Evolutionary conservation across 2,113 vertebrate species (phyloP), one percentile per base, ranked within the genome.

Genomic region (Murina feae): DNA sequence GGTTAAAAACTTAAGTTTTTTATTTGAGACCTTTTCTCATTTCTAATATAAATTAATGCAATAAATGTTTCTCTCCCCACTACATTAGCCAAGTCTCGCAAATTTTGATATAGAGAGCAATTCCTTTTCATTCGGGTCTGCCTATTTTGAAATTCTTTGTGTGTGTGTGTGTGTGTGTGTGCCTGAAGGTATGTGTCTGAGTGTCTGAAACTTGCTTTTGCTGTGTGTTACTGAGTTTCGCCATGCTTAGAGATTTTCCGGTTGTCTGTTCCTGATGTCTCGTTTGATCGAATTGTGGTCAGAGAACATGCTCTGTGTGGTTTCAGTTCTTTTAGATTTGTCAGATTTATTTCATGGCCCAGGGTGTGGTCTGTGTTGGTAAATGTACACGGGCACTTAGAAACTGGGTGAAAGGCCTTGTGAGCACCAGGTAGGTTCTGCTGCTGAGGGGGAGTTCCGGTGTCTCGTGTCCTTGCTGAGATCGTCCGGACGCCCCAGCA

Each of bases 361-460:
- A 49, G 68, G 35, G 5, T 37, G 12, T 49, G 18, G 13, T 84
- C 35, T 20, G 5, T 35, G 20, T 51, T 68, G 47, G 23, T 35
- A 32, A 20, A 55, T 16, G 9, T 37, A 37, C 25, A 1, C 6
- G n/a, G 68, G 44, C 37, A 14, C 78, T 91, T 35, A 16, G 4
- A 47, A 39, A 55, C 35, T 17, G 42, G 51, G 35, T 25, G 35
- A 65, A 1, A 16, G 3, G 71, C 12, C 71, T 28, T 63, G 1
- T 5, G 42, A 35, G 13, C 13, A 10, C 18, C 28, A 25, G 8
- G 12, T 28, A 6, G 60, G 6, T 9, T 9, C 60, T 35, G 30
- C 11, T 12, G 12, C 37, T 30, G 23, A 2, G 6, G 39, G 16
- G 9, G 14, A 7, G 53, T 5, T 37, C 44, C 2, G 0, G 51